Evolutionary conservation across 2,888 invertebrate species (phyloP), one percentile per base, ranked within the genome.

Genomic region (Spodoptera exigua): DNA sequence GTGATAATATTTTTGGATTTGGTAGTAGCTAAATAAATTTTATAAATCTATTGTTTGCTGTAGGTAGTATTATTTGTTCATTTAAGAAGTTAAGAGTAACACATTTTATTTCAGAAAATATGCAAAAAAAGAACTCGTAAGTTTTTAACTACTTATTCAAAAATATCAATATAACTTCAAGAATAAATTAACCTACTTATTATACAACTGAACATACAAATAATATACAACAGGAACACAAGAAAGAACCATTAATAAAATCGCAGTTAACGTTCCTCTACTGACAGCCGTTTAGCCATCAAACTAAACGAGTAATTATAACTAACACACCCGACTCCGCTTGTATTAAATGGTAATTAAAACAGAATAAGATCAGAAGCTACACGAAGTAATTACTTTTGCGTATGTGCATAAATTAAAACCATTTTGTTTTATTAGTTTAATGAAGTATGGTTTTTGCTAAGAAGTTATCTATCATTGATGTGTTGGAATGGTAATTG

Each of bases 321-420:
- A 70, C 52, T 36, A 41, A 66, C 56, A 65, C 75, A 72, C 63
- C 57, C 60, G 64, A 63, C 57, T 59, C 41, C 32, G 13, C 43
- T 45, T 40, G 56, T 12, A 58, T 70, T 57, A 68, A 70, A 78
- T 58, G 56, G 60, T 75, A 73, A 77, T 75, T 77, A 73, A 67
- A 78, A 73, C 57, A 61, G 57, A 76, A 76, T 70, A 72, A 54
- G 62, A 75, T 72, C 78, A 65, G 71, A 63, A 76, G 76, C 68
- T 64, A 39, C 58, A 65, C 60, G 56, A 53, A 61, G 60, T 75
- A 75, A 74, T 72, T 71, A 71, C 45, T 65, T 60, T 55, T 62
- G 51, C 67, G 67, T 76, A 76, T 70, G 76, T 61, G 62, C 54
- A 62, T 77, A 69, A 72, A 64, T 73, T 73, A 73, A 78, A 78